These are phyloP conservation scores for Folsomia candida DNA, from an alignment of 2,888 invertebrate species.

Conservation along the genomic window DNA sequence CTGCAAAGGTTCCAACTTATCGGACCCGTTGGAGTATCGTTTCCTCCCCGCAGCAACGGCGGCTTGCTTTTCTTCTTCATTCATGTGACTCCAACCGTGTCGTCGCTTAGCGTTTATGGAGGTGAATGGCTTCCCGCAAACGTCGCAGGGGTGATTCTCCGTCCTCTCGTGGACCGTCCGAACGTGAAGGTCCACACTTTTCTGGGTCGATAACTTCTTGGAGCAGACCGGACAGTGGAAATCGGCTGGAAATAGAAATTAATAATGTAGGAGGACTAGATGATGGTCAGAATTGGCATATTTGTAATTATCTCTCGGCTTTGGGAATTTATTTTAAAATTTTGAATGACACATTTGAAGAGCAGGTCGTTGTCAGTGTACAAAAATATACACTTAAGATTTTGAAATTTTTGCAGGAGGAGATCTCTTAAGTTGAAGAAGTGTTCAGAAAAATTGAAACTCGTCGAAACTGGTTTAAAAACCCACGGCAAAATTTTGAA, in stretches of 20 bases:
- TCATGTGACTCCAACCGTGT: slow-evolving; percentile 6
- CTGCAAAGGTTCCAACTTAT: neutral
- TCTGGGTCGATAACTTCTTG: neutral
- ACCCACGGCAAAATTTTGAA: neutral
- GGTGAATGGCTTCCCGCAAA: slow-evolving; percentile 6
- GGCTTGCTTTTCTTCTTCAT: slow-evolving; percentile 4
- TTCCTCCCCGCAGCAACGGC: slow-evolving; percentile 1
- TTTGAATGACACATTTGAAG: too few species aligned
- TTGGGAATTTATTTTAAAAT: too few species aligned
- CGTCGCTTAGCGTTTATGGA: slow-evolving; percentile 4
- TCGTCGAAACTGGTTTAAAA: too few species aligned
- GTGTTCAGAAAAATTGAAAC: too few species aligned
- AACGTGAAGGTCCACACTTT: neutral
- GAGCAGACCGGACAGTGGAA: neutral
- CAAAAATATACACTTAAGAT: too few species aligned
- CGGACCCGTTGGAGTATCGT: neutral
- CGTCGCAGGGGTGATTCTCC: neutral
- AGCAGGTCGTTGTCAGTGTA: too few species aligned
- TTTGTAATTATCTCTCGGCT: too few species aligned
- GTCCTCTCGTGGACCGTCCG: neutral
- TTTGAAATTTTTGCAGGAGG: too few species aligned
- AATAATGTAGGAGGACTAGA: too few species aligned
- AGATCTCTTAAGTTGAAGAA: too few species aligned
- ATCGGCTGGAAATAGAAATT: neutral
- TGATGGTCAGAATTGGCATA: too few species aligned